phyloP scores from a whole-genome alignment of 2,888 invertebrate species.

The Tachina fera region DNA sequence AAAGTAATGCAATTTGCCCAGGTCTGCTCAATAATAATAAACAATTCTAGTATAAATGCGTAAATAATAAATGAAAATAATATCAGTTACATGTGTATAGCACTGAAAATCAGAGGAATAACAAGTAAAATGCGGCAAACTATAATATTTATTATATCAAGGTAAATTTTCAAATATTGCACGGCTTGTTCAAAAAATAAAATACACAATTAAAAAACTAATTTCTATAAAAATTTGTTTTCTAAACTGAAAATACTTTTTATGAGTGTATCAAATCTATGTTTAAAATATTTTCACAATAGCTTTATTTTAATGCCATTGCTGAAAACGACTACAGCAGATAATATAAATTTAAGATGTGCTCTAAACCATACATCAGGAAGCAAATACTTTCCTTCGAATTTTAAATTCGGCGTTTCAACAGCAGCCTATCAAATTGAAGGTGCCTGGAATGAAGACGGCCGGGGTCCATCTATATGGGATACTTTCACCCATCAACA shows the following conservation, averaged over 20 bases:
- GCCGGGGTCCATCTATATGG: slow-evolving; percentile 84
- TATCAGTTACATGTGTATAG: slow-evolving; percentile 17
- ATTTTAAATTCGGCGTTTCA: slow-evolving; percentile 77
- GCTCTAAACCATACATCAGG: slow-evolving; percentile 63
- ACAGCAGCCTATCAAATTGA: slow-evolving; percentile 79
- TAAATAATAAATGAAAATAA: background rate
- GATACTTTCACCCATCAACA: slow-evolving; percentile 81
- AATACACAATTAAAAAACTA: background rate
- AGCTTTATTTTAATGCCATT: slow-evolving; percentile 14
- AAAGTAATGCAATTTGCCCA: too few relatives aligned
- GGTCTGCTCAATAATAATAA: too few relatives aligned
- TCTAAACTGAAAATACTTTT: background rate
- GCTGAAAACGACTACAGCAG: background rate
- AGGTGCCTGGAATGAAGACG: slow-evolving; percentile 80
- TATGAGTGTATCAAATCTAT: background rate
- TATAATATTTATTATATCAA: background rate
- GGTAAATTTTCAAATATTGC: background rate
- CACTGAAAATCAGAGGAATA: background rate
- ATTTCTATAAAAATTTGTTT: background rate
- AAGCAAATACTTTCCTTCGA: slow-evolving; percentile 74
- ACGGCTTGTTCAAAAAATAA: too few relatives aligned
- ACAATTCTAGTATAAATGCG: background rate
- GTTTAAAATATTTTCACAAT: too few relatives aligned
- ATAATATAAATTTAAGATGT: slow-evolving; percentile 35
- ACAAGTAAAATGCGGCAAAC: background rate